Conservation (phyloP, 2,797 vertebrate species). For the Semaprochilodus insignis region DNA sequence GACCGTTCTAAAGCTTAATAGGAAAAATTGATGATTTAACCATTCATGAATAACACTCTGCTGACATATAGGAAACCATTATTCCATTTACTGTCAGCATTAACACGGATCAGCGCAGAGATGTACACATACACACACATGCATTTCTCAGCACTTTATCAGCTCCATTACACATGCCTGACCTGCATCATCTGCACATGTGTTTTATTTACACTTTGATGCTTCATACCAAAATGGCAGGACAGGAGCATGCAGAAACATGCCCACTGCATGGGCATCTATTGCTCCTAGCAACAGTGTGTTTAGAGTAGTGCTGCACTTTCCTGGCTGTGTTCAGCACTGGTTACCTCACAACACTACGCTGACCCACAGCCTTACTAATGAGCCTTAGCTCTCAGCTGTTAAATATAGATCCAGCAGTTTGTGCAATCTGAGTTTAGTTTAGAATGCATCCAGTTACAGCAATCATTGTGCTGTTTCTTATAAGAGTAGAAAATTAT, state of each 20-base stretch:
- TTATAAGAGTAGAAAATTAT: not conserved
- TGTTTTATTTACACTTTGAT: conserved; percentile 61
- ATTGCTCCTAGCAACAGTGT: conserved; percentile 37
- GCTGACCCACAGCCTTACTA: conserved; percentile 37
- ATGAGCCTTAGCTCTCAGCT: conserved; percentile 30
- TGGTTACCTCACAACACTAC: conserved; percentile 32
- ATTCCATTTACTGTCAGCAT: conserved; percentile 42
- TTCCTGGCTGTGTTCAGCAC: conserved; percentile 45
- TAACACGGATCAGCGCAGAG: conserved; percentile 27
- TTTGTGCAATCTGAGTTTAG: conserved; percentile 25
- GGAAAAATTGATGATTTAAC: conserved; percentile 40
- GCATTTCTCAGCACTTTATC: conserved; percentile 51
- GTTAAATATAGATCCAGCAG: conserved; percentile 30
- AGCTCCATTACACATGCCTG: conserved; percentile 61
- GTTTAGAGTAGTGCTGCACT: conserved; percentile 40
- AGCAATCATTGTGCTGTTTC: too few species aligned
- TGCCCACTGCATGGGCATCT: conserved; percentile 50
- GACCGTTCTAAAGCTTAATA: conserved; percentile 16
- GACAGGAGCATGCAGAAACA: conserved; percentile 56
- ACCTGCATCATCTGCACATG: conserved; percentile 50
- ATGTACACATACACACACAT: conserved; percentile 21
- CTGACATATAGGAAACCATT: conserved; percentile 34
- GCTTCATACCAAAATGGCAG: conserved; percentile 21
- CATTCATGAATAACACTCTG: conserved; percentile 24
- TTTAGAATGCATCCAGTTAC: not conserved